phyloP scores from a whole-genome alignment of 2,888 invertebrate genomes.

The Luffia ferchaultella region DNA sequence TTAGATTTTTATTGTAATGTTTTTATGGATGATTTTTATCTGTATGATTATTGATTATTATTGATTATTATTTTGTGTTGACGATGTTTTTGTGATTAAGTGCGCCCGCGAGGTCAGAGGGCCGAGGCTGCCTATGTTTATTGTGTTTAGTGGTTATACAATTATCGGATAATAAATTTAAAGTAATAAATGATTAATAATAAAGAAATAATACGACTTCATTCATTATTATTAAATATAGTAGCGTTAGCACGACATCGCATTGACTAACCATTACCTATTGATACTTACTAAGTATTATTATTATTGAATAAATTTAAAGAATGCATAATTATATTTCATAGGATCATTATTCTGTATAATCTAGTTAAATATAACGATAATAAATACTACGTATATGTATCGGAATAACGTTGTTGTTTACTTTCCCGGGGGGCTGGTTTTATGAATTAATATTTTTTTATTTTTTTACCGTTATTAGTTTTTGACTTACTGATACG shows the following conservation, averaged over 20 bases:
- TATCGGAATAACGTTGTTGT: constrained; percentile 34
- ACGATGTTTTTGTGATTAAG: constrained; percentile 64
- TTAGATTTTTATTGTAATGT: constrained; percentile 68
- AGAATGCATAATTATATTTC: constrained; percentile 68
- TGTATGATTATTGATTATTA: constrained; percentile 60
- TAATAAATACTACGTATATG: constrained; percentile 57
- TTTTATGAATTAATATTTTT: constrained; percentile 63
- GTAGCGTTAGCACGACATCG: constrained; percentile 62
- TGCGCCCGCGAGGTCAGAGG: constrained; percentile 36
- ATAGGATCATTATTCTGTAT: constrained; percentile 69
- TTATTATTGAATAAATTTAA: constrained; percentile 66
- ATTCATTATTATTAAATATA: constrained; percentile 61
- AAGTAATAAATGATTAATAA: constrained; percentile 48
- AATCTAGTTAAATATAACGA: constrained; percentile 67
- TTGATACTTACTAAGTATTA: constrained; percentile 67
- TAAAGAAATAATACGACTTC: constrained; percentile 59
- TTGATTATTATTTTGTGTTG: constrained; percentile 67
- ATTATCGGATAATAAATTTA: constrained; percentile 53
- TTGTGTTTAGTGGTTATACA: constrained; percentile 43
- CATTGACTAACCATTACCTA: constrained; percentile 66
- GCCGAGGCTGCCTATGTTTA: constrained; percentile 58
- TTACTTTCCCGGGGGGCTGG: constrained; percentile 48
- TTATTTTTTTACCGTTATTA: constrained; percentile 67
- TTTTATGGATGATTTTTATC: constrained; percentile 68
- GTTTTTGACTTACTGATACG: constrained; percentile 58